Evolutionary conservation across 2,888 invertebrate species (phyloP).

Genomic region (Drepana falcataria): DNA sequence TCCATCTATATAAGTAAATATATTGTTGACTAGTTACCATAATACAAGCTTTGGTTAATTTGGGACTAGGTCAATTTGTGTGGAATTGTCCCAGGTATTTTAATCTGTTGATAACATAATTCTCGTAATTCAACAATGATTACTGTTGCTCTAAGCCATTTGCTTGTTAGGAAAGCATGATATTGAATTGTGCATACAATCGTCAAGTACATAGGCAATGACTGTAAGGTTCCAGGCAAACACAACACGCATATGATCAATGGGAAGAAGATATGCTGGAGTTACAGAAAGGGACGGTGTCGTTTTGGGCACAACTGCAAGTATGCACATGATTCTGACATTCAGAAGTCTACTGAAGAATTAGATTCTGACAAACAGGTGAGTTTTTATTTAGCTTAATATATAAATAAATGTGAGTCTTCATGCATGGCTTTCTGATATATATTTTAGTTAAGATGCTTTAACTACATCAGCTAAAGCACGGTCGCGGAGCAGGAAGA

Average conservation of each 20-base stretch:
- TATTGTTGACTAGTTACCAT: too few species aligned
- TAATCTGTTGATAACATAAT: background rate
- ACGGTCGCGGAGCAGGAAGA: too few species aligned
- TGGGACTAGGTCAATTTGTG: too few species aligned
- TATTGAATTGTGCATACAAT: slow-evolving; percentile 63
- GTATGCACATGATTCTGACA: slow-evolving; percentile 93
- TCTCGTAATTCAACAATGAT: background rate
- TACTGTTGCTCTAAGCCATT: background rate
- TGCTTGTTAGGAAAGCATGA: slow-evolving; percentile 26
- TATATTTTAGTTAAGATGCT: too few species aligned
- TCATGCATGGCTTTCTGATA: too few species aligned
- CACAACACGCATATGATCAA: slow-evolving; percentile 88
- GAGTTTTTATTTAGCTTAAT: slow-evolving; percentile 4
- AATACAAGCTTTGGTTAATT: too few species aligned
- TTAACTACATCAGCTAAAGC: too few species aligned
- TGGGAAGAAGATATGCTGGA: slow-evolving; percentile 95
- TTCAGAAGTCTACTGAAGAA: slow-evolving; percentile 81
- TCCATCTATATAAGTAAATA: too few species aligned
- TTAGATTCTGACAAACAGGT: slow-evolving; percentile 78
- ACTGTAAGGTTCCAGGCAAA: slow-evolving; percentile 81
- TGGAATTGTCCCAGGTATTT: background rate
- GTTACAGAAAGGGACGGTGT: slow-evolving; percentile 93
- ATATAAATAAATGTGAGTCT: background rate
- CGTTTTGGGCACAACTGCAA: slow-evolving; percentile 95
- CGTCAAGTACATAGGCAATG: slow-evolving; percentile 78